Percentiles rank a stretch among this genome's conserved stretches.
These are phyloP conservation scores for Pristionchus exspectatus DNA, from an alignment of 2,888 invertebrate genomes.

Conservation along the genomic window DNA sequence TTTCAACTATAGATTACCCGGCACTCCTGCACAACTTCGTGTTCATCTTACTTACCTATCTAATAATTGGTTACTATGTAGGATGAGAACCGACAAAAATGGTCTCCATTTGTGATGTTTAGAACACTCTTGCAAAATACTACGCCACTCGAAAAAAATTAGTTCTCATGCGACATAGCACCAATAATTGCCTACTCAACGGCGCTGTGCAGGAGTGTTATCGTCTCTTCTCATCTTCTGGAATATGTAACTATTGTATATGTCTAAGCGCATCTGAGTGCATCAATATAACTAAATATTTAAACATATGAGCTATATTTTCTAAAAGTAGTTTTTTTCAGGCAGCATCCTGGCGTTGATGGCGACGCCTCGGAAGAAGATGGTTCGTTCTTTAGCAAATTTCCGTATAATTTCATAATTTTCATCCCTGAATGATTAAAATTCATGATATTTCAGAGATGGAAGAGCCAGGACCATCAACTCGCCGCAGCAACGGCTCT, in stretches of 20 bases:
- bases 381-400: neutral
- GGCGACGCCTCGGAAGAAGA: neutral
- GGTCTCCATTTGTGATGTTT: too few relatives aligned
- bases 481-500: neutral
- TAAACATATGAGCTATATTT: neutral
- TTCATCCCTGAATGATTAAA: neutral
- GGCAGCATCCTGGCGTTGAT: neutral
- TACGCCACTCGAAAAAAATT: too few relatives aligned
- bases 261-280: too few relatives aligned
- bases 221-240: too few relatives aligned
- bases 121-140: too few relatives aligned
- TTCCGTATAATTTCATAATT: neutral
- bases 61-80: too few relatives aligned
- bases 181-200: neutral
- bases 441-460: neutral
- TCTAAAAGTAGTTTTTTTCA: neutral
- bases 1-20: neutral
- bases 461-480: neutral
- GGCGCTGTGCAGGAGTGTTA: neutral
- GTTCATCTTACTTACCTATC: neutral
- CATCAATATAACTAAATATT: neutral
- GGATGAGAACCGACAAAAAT: too few relatives aligned
- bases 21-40: neutral
- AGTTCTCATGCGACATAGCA: too few relatives aligned
- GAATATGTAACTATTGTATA: too few relatives aligned